These are phyloP conservation scores for Megamerina dolium DNA, from an alignment of 2,888 invertebrate species.

Conservation along the genomic window DNA sequence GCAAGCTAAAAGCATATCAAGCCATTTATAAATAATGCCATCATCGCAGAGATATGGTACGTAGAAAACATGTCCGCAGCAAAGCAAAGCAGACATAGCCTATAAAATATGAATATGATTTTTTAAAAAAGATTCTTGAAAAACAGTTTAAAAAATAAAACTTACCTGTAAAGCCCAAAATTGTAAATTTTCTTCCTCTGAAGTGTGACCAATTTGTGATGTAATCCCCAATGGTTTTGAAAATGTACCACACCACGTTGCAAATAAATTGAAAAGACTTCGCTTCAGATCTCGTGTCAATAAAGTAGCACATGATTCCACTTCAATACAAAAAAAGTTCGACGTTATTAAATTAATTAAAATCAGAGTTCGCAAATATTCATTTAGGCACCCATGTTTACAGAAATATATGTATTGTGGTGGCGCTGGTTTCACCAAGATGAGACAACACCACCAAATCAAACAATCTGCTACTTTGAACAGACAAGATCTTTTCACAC, in stretches of 20 bases:
- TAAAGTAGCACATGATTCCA: slow-evolving; percentile 79
- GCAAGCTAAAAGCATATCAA: slow-evolving; percentile 83
- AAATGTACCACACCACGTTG: slow-evolving; percentile 89
- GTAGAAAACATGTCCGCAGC: slow-evolving; percentile 94
- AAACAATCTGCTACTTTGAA: too few relatives aligned
- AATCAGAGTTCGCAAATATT: too few relatives aligned
- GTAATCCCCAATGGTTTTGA: slow-evolving; percentile 61
- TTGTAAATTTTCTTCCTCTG: slow-evolving; percentile 57
- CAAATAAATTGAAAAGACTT: slow-evolving; percentile 85
- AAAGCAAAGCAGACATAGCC: slow-evolving; percentile 93
- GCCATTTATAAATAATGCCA: slow-evolving; percentile 89
- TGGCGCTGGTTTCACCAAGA: too few relatives aligned
- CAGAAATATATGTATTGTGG: too few relatives aligned
- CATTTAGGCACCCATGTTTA: too few relatives aligned
- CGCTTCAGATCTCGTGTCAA: slow-evolving; percentile 81
- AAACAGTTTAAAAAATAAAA: background rate
- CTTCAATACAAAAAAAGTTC: background rate
- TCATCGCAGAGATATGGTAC: slow-evolving; percentile 79
- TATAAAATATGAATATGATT: slow-evolving; percentile 42
- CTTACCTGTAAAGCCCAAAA: slow-evolving; percentile 57
- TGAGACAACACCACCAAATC: too few relatives aligned
- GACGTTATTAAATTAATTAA: background rate
- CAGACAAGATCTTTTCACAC: too few relatives aligned
- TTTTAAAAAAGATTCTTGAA: background rate
- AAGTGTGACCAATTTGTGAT: slow-evolving; percentile 47